Base-by-base conservation (phyloP, 2,797 vertebrate species). In the Lepilemur ruficaudatus region DNA sequence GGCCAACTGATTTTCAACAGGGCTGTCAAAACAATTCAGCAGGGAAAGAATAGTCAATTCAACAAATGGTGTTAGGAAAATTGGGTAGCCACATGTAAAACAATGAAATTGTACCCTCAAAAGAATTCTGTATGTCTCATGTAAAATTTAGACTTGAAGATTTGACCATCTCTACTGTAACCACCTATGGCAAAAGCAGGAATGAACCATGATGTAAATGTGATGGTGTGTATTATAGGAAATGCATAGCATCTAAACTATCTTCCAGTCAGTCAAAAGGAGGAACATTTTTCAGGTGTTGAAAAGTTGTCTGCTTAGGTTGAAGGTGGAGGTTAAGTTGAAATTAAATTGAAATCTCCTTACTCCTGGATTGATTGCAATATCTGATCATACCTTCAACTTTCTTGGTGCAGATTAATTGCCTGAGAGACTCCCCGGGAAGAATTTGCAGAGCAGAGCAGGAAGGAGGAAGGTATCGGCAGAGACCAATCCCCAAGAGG, bases 341-440 rank as follows among this genome's bases (percentile, higher is more conserved):
- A 97, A 98, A 97, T 98, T 96, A 98, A 98, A 97, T 95, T 97
- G 94, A 97, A 98, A 93, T 96, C 55, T 95, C 43, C 78, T 90
- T 65, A 72, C 92, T 50, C 94, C 90, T 83, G 89, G 79, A 95
- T 81, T 93, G 96, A 97, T 83, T 95, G 69, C 59, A 95, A 82
- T 95, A 15, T 3, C 46, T 89, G 82, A 93, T 96, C 90, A 94
- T 15, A 73, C 50, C 41, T 80, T 80, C 52, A 41, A 59, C 91
- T 88, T 94, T 94, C 52, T 76, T 55, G 32, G 72, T 92, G 84
- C 91, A 35, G 59, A 97, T 94, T 93, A 92, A 25, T 97, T 89
- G 75, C 83, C 46, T 35, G 57, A 57, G 22, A 57, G 8, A 57
- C 9, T 57, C 55, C 55, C 4, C 22, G 4, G 55, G 9, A 57